Base-by-base conservation (phyloP, 30 jellyfish, hydroid and myxozoan species). In the Aurelia aurita complex sp. Pacific region DNA sequence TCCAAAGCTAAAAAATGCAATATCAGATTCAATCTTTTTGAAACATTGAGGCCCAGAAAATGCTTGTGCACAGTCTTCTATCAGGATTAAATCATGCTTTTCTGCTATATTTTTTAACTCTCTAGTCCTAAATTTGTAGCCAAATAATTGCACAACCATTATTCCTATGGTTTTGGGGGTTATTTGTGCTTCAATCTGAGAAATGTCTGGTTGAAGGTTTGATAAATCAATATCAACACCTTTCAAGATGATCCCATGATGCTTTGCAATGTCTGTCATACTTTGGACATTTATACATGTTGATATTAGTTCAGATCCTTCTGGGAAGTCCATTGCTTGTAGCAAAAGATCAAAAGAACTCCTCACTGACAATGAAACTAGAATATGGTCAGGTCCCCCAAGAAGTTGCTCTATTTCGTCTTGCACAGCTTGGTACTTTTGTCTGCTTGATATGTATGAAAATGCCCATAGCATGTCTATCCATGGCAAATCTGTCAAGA, bases 11-110 rank as follows among this genome's bases (percentile, higher is more conserved):
- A 75, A 86, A 40, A 86, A 52, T 1, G 96, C 81, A 11, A 86
- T 12, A 86, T 86, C 96, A 38, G 96, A 15, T 0, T 67, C 74
- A 46, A 63, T 50, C 19, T 35, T 53, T 8, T 60, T 60, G 32
- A 86, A 50, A 59, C 79, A 52, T 1, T 66, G 67, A 11, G 85
- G 86, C 6, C 96, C 96, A 75, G 18, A 54, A 55, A 75, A 86
- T 61, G 85, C 89, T 42, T 86, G 96, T 10, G 96, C 96, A 86
- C 96, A 86, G 79, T 86, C 96, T 19, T 86, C 96, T 62, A 77
- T 77, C 60, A 86, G 23, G 9, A 86, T n/a, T 15, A 86, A 10
- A 54, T 70, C 60, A 69, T 77, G 85, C 54, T 75, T 76, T 60
- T 61, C 59, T 67, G 96, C 96, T n/a, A 86, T 17, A 34, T 35